A percentile compares a stretch with the other conserved stretches of the same genome.
phyloP scores from a whole-genome alignment of 2,797 vertebrate genomes.

The Heteromormyrus szaboi region DNA sequence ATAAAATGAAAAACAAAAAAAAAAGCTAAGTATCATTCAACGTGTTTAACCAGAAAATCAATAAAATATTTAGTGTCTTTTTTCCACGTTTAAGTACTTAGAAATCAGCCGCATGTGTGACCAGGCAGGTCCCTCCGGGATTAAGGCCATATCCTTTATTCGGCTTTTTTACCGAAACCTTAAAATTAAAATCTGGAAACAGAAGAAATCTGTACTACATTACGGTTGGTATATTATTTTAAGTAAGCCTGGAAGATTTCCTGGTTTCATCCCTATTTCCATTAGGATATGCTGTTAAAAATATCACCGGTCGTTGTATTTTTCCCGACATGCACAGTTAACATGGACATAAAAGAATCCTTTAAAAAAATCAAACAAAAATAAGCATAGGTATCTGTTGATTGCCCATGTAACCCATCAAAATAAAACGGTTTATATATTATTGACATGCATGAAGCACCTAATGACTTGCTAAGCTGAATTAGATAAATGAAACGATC shows the following conservation, averaged over 20 bases:
- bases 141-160: background rate
- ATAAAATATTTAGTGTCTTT: background rate
- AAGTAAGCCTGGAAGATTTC: background rate
- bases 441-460: background rate
- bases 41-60: background rate
- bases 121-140: background rate
- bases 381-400: background rate
- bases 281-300: background rate
- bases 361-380: background rate
- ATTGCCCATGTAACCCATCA: background rate
- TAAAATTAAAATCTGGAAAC: background rate
- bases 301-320: background rate
- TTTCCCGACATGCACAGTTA: background rate
- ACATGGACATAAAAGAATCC: background rate
- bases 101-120: background rate
- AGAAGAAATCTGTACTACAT: background rate
- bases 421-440: background rate
- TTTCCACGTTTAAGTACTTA: background rate
- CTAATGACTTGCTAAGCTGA: background rate
- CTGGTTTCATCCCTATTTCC: background rate
- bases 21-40: background rate
- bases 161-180: background rate
- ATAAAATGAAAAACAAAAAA: background rate
- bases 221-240: background rate
- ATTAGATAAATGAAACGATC: background rate